phyloP scores from a whole-genome alignment of 2,888 invertebrate genomes.

The Therioaphis trifolii region DNA sequence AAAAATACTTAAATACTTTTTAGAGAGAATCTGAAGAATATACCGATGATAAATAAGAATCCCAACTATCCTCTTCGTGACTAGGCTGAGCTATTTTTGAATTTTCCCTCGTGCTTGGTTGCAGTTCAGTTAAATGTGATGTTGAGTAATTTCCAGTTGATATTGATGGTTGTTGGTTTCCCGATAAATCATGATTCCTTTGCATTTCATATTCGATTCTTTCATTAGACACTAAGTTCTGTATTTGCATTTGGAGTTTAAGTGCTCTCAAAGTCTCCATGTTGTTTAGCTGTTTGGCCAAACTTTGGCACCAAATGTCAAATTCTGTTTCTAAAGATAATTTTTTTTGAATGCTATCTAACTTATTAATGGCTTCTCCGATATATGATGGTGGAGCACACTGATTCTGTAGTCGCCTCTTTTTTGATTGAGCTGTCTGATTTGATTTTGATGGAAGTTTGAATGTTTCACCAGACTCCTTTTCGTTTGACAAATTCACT shows the following conservation, averaged over 20 bases:
- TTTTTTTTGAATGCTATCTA: conserved; percentile 39
- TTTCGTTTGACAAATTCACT: conserved; percentile 14
- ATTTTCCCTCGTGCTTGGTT: too few relatives aligned
- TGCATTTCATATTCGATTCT: conserved; percentile 1
- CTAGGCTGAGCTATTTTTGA: too few relatives aligned
- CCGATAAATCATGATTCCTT: neutral
- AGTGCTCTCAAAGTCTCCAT: conserved; percentile 41
- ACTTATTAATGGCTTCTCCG: conserved; percentile 32
- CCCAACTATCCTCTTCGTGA: too few relatives aligned
- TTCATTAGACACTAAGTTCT: conserved; percentile 30
- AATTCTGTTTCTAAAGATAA: conserved; percentile 45
- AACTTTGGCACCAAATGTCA: conserved; percentile 58
- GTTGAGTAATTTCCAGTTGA: conserved; percentile 33
- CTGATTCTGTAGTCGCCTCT: conserved; percentile 25
- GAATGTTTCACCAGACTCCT: neutral
- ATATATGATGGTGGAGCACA: conserved; percentile 23
- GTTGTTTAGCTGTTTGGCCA: conserved; percentile 47
- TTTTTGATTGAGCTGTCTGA: conserved; percentile 1
- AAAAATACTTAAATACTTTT: too few relatives aligned
- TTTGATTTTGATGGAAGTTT: conserved; percentile 20
- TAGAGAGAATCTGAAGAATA: too few relatives aligned
- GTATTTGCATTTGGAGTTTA: conserved; percentile 40
- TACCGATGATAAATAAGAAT: too few relatives aligned
- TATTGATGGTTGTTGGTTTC: conserved; percentile 21
- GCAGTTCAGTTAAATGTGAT: too few relatives aligned